Evolutionary conservation across 2,888 invertebrate genomes (phyloP), one percentile per base, ranked within the genome.

Genomic region (Itoplectis maculator): DNA sequence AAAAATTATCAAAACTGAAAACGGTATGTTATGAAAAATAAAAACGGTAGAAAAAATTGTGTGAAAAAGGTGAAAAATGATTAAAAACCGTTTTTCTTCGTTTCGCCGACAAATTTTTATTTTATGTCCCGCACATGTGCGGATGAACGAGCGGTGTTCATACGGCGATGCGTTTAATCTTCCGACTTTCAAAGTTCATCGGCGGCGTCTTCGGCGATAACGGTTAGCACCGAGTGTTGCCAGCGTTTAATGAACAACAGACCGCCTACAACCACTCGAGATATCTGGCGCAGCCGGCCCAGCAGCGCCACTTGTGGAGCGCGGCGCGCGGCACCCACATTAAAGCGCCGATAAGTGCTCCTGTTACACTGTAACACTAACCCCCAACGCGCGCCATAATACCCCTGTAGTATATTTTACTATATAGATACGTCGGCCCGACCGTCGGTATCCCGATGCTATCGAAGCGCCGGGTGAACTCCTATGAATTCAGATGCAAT

Each of bases 251-350:
- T 83, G 82, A 84, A 78, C 86, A 86, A 86, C 86, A 87, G 84
- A 84, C 84, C 86, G 86, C 86, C 85, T 84, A 85, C 78, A 80
- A 81, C 79, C 82, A 85, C 86, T 86, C 80, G 84, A 85, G 80
- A 82, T 86, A 86, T 81, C 84, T 83, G 70, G 68, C 79, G 69
- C 81, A 83, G 82, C 77, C 54, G 75, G 78, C 74, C 81, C 63
- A 37, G 77, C 63, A 37, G 77, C 80, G 80, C 83, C 85, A 83
- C 84, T 84, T 81, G 69, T 83, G 73, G 69, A 73, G 40, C 47
- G 49, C 23, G 65, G 61, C 65, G 13, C 79, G 40, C 47, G 61
- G 40, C 65, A 61, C 65, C 13, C 79, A 54, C 75, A 77, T 81
- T 61, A 69, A 70, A 74, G 68, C 66, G 47, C 82, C 69, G 63